Conservation (phyloP, 2,888 invertebrate species). For the Pterostichus niger region DNA sequence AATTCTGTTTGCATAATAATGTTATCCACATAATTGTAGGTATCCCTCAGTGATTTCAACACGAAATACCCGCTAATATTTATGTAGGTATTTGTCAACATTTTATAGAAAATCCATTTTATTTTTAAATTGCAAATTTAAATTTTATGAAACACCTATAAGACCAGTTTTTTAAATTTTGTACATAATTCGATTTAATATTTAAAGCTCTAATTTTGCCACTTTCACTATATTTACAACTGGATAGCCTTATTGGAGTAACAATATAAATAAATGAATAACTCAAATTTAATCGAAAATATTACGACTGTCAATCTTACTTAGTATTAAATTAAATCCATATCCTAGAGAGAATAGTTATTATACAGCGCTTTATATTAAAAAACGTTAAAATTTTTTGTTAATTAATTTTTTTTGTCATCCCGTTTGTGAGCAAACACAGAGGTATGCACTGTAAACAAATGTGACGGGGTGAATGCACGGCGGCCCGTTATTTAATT, state of each 20-base stretch:
- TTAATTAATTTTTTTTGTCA: conserved; percentile 52
- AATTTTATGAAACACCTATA: no score
- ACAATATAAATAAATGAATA: no score
- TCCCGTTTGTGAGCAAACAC: conserved; percentile 43
- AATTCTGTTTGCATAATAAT: conserved; percentile 12
- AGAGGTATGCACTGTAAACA: conserved; percentile 52
- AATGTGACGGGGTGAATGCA: conserved; percentile 43
- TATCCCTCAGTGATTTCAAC: neutral
- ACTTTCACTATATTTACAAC: no score
- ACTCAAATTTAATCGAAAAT: no score
- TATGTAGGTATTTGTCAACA: conserved; percentile 1
- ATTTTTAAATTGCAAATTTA: no score
- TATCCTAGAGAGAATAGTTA: neutral
- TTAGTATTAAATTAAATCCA: neutral
- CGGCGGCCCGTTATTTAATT: conserved; percentile 43
- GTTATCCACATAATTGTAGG: conserved; percentile 1
- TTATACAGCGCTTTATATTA: conserved; percentile 32
- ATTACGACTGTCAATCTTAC: no score
- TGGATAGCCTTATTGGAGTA: no score
- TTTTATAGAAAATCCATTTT: neutral
- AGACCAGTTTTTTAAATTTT: no score
- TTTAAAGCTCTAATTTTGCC: no score
- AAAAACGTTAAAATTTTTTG: conserved; percentile 39
- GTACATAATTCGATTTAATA: no score
- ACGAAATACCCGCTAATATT: neutral